Base-by-base conservation (phyloP, 1,140 invertebrate species). In the Drosophila repletoides region DNA sequence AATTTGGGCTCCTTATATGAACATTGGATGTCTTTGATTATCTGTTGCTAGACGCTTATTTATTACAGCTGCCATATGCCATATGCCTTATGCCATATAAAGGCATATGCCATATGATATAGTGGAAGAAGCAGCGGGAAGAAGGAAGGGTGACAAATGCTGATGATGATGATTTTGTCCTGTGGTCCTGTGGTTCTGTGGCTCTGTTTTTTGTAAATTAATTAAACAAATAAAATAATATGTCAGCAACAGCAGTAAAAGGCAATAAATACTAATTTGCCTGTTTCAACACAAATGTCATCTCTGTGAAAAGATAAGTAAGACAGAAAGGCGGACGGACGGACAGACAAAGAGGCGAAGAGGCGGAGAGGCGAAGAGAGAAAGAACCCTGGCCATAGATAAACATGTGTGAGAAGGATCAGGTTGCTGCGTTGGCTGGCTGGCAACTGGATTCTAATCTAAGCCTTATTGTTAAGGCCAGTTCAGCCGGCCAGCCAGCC, bases 151-250 rank as follows among this genome's bases (percentile, higher is more conserved):
- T n/a, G 28, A 24, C 0, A 28, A 10, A 19, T 45, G 34, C 17
- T 56, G 24, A 48, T 63, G 53, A 28, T 73, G 58, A 65, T 64
- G 74, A 38, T 80, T 72, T 56, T 83, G 75, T 68, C 55, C 61
- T 84, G 53, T 75, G 71, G 69, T 70, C 56, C 77, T 79, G n/a
- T n/a, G 61, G 77, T 64, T 70, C 64, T 55, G 64, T 73, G n/a
- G 6, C 12, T 26, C 5, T 28, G 2, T 75, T 79, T 76, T 80
- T 86, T 76, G 80, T 75, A 80, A 84, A 84, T 84, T 84, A 84
- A 84, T 84, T 84, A 84, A 84, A 86, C 80, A 84, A 84, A 84
- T 84, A 84, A 84, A 84, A 84, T 84, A 84, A 84, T 84, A 84
- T 84, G 80, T 84, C 80, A 84, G 80, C 76, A 83, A 41, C 77